A percentile compares a stretch with the other conserved stretches of the same genome.
Conservation (phyloP, 2,797 vertebrate genomes). For the Lepilemur septentrionalis region DNA sequence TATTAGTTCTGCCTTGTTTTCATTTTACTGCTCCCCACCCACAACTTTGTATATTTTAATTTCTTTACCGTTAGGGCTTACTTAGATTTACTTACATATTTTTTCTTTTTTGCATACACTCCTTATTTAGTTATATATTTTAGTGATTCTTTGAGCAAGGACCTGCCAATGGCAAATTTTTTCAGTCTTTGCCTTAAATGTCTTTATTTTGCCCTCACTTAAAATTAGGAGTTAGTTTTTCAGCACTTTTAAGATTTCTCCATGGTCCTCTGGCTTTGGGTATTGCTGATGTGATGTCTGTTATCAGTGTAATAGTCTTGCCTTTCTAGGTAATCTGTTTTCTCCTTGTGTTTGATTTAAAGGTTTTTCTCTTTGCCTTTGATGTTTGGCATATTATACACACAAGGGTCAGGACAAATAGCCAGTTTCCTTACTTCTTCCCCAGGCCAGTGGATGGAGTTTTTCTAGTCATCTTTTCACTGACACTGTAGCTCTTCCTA, state of each 20-base stretch:
- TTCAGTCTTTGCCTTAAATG: background rate
- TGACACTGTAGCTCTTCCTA: background rate
- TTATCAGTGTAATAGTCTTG: background rate
- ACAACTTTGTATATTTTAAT: background rate
- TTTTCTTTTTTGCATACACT: background rate
- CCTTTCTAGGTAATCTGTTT: background rate
- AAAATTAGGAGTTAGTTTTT: background rate
- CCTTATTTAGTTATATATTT: background rate
- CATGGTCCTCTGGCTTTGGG: background rate
- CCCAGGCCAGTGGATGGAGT: background rate
- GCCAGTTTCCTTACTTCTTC: background rate
- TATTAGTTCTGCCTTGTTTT: slow-evolving; percentile 9
- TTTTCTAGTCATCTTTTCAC: background rate
- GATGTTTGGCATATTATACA: background rate
- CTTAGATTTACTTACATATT: background rate
- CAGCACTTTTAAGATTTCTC: background rate
- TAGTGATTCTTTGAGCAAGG: background rate
- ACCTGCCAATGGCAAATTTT: background rate
- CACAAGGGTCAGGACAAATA: background rate
- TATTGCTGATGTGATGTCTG: background rate
- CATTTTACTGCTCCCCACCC: background rate
- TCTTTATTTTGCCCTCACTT: background rate
- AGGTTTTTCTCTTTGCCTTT: slow-evolving; percentile 12
- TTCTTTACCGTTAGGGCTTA: background rate
- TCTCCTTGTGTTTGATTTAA: background rate